phyloP scores from a whole-genome alignment of 2,888 invertebrate genomes.

The Monochamus alternatus region DNA sequence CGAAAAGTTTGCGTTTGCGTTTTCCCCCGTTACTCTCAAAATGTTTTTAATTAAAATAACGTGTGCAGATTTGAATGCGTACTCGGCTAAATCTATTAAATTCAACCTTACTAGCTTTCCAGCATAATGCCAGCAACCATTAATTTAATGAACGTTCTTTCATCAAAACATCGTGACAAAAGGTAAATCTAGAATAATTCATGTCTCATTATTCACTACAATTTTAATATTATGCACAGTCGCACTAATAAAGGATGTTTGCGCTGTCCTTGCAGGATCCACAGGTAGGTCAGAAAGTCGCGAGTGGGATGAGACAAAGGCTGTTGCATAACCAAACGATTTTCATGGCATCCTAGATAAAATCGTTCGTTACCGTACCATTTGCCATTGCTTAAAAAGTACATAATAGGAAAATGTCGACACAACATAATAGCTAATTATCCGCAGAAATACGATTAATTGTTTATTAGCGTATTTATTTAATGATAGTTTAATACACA shows the following conservation, averaged over 20 bases:
- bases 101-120: no score
- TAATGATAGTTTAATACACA: not conserved
- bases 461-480: not conserved
- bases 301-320: slow-evolving; percentile 53
- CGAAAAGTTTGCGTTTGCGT: no score
- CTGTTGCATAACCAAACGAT: slow-evolving; percentile 52
- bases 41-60: no score
- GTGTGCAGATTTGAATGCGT: no score
- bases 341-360: slow-evolving; percentile 27
- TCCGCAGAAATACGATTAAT: not conserved
- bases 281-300: slow-evolving; percentile 54
- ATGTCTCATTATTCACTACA: not conserved
- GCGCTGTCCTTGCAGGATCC: slow-evolving; percentile 46
- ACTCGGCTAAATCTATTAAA: no score
- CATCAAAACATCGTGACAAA: not conserved
- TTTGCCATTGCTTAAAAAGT: slow-evolving; percentile 3
- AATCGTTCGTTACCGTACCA: slow-evolving; percentile 18
- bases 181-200: not conserved
- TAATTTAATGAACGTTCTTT: no score
- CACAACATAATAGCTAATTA: slow-evolving; percentile 5
- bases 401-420: slow-evolving; percentile 23
- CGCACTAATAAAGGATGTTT: slow-evolving; percentile 30
- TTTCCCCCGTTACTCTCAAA: no score
- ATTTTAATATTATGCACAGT: slow-evolving; percentile 17
- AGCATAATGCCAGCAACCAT: no score